Conservation (phyloP, 2,888 invertebrate genomes). For the Acronicta alni region DNA sequence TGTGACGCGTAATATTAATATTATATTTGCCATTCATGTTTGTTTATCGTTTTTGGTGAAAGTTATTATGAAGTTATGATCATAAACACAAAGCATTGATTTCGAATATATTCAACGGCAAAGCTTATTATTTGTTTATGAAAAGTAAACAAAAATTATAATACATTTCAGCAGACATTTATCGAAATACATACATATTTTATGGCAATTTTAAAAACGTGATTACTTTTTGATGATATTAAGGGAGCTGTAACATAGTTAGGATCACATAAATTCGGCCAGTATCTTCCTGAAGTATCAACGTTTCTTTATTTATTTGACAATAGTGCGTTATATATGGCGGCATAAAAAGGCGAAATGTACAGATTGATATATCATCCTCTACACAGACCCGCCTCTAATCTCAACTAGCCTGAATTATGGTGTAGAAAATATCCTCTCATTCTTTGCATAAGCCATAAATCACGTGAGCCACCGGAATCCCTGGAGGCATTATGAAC, state of each 20-base stretch:
- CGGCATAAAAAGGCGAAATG: constrained; percentile 61
- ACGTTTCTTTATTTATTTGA: constrained; percentile 61
- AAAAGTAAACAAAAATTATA: constrained; percentile 3
- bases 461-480: constrained; percentile 82
- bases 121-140: constrained; percentile 13
- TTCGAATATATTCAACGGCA: constrained; percentile 1
- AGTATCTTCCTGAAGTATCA: constrained; percentile 45
- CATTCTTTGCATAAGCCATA: constrained; percentile 87
- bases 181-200: constrained; percentile 5
- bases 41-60: constrained; percentile 5
- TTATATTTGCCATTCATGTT: constrained; percentile 1
- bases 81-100: constrained; percentile 2
- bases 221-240: constrained; percentile 14
- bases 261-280: constrained; percentile 51
- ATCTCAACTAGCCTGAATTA: constrained; percentile 87
- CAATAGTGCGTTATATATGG: constrained; percentile 64
- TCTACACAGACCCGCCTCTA: constrained; percentile 74
- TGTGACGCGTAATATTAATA: neutral
- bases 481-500: constrained; percentile 80
- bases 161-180: constrained; percentile 4
- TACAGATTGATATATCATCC: constrained; percentile 82
- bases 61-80: constrained; percentile 3
- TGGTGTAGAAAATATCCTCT: constrained; percentile 86
- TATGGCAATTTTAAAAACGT: constrained; percentile 19
- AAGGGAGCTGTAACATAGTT: constrained; percentile 35